Evolutionary conservation across 2,797 vertebrate species (phyloP), one percentile per base, ranked within the genome.

Genomic region (Pelochelys cantorii): DNA sequence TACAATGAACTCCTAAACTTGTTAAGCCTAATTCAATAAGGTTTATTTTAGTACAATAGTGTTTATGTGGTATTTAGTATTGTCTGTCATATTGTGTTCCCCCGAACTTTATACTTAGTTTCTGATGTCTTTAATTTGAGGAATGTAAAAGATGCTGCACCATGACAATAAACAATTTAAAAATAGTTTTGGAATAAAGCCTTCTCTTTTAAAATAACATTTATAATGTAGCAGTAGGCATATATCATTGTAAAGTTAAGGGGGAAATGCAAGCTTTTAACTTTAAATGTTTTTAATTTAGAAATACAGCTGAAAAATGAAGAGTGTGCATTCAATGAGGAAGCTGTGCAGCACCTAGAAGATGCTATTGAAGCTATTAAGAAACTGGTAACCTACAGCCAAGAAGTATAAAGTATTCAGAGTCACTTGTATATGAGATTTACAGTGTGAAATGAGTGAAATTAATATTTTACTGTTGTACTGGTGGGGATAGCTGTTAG

Each of bases 241-340:
- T 34, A 34, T 22, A 37, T 23, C 11, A 84, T 37, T 74, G 78
- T 80, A 94, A 86, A 31, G 6, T 93, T 80, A 7, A 82, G 89
- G 89, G 2, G 11, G 3, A 71, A 59, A 54, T n/a, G 15, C 17
- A 34, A n/a, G 1, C 60, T 91, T 60, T 84, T 95, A 17, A 89
- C 90, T 87, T 88, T 17, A 15, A 83, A 65, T 80, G 12, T 77
- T 94, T 95, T 95, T 91, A 75, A 93, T 97, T 90, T 95, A 98
- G 98, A 98, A 95, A 97, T 97, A 85, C 96, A 97, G 78, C 95
- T 98, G 82, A 97, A 96, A 86, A 97, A 97, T 87, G 98, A 98
- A 88, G 94, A 95, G 5, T 81, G 94, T 20, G 83, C 89, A 0
- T 98, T 98, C 94, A 97, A 95, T 25, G 75, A 97, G 86, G 98